Base-by-base conservation (phyloP, 2,113 vertebrate genomes). In the Nicator chloris region DNA sequence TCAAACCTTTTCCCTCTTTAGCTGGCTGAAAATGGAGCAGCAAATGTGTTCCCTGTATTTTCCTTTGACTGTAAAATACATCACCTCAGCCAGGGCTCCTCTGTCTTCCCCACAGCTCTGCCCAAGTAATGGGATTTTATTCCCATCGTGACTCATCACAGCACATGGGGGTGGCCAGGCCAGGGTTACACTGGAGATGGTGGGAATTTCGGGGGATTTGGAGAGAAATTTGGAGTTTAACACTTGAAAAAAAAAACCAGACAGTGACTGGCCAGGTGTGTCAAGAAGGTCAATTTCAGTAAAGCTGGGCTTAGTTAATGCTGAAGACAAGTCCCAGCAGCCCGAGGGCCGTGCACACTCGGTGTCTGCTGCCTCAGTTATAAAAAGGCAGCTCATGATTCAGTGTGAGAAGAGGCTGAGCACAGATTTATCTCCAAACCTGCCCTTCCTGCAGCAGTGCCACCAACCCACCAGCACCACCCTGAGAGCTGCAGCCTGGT, bases 351-450 rank as follows among this genome's bases (percentile, higher is more conserved):
- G 24, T 31, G 72, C 33, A 4, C 75, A 19, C 53, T 50, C 33
- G 15, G 45, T 59, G 59, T 63, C 93, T 92, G 87, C 61, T 90
- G 90, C 39, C 85, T 59, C 0, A 0, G 71, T 86, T 95, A 86
- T 96, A 92, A 94, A 95, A 94, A 95, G 88, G 82, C 78, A 81
- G 64, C 92, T 95, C 79, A 81, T 87, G 93, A 95, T 71, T 96
- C 90, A 94, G 75, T 71, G 90, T 1, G 44, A 94, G 92, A 80
- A 82, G 75, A 8, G 68, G 91, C 71, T 85, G 90, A 82, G 71
- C 49, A 78, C 51, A 78, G 79, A 86, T 88, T 93, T 91, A 69
- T 93, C 85, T 77, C 82, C 47, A 60, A 40, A 37, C 54, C 85
- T 94, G 85, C 90, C 93, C 94, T 94, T 59, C 44, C 15, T 60